Evolutionary conservation across 2,797 vertebrate species (phyloP), one percentile per base, ranked within the genome.

Genomic region (Aeoliscus strigatus): DNA sequence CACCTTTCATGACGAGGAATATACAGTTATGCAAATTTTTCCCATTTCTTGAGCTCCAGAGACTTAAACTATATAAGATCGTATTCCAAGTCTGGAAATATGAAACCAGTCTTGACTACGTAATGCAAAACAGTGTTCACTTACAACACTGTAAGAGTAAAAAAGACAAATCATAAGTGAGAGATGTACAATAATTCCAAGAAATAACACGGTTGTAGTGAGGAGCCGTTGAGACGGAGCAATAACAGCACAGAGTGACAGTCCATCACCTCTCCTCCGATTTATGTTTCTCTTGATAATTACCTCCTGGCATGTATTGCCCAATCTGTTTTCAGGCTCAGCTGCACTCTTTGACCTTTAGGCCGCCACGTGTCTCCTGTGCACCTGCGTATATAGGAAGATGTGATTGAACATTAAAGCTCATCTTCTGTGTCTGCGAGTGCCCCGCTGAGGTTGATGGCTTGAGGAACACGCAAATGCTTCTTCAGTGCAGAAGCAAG

Each of bases 201-300:
- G n/a, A n/a, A n/a, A n/a, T n/a, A n/a, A n/a, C n/a, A n/a, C n/a
- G n/a, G n/a, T n/a, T n/a, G n/a, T n/a, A n/a, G n/a, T n/a, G n/a
- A n/a, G n/a, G n/a, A n/a, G n/a, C n/a, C n/a, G n/a, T n/a, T n/a
- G n/a, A n/a, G n/a, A n/a, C n/a, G n/a, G n/a, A n/a, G n/a, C n/a
- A n/a, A n/a, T n/a, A n/a, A n/a, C n/a, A n/a, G n/a, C n/a, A n/a
- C n/a, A n/a, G n/a, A n/a, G 48, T 54, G 42, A 63, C 75, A 70
- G 60, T 66, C 72, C 43, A 62, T 72, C 10, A 36, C 66, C 60
- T 73, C 58, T 49, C 39, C 50, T 41, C 49, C 53, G 51, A 80
- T 84, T 83, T 80, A 84, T 75, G 83, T 84, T 79, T 73, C 76
- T 79, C 77, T 72, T 45, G 62, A 83, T 86, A 83, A 85, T 84